Evolutionary conservation across 2,888 invertebrate species (phyloP).

Genomic region (Cryptus viduatorius): DNA sequence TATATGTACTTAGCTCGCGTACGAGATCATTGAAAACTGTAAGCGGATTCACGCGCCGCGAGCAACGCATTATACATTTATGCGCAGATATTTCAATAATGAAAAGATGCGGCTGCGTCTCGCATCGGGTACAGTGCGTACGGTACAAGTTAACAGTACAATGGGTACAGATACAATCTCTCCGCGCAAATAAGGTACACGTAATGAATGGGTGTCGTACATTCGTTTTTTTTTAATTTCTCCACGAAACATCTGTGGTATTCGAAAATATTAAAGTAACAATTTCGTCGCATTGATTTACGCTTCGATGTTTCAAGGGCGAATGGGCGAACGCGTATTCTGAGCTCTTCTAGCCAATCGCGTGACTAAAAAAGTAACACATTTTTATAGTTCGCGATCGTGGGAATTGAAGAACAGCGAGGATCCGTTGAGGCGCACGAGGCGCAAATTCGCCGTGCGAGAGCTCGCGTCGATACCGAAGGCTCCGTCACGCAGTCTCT

Average conservation of each 20-base stretch:
- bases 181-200: neutral
- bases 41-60: conserved; percentile 20
- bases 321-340: neutral
- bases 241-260: neutral
- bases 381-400: conserved; percentile 77
- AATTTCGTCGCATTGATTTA: neutral
- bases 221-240: neutral
- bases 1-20: conserved; percentile 10
- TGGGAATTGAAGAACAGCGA: conserved; percentile 73
- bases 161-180: conserved; percentile 9
- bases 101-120: conserved; percentile 20
- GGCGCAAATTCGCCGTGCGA: conserved; percentile 55
- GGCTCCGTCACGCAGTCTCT: conserved; percentile 36
- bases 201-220: neutral
- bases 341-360: conserved; percentile 64
- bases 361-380: conserved; percentile 77
- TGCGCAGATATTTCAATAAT: neutral
- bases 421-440: conserved; percentile 53
- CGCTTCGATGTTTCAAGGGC: conserved; percentile 6
- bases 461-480: conserved; percentile 37
- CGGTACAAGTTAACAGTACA: conserved; percentile 10
- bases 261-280: neutral
- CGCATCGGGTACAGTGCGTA: conserved; percentile 18
- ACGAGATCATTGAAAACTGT: conserved; percentile 20
- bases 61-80: conserved; percentile 3